A percentile compares a stretch with the other conserved stretches of the same genome.
Evolutionary conservation across 2,797 vertebrate species (phyloP).

Genomic region (Sitta carolinensis): DNA sequence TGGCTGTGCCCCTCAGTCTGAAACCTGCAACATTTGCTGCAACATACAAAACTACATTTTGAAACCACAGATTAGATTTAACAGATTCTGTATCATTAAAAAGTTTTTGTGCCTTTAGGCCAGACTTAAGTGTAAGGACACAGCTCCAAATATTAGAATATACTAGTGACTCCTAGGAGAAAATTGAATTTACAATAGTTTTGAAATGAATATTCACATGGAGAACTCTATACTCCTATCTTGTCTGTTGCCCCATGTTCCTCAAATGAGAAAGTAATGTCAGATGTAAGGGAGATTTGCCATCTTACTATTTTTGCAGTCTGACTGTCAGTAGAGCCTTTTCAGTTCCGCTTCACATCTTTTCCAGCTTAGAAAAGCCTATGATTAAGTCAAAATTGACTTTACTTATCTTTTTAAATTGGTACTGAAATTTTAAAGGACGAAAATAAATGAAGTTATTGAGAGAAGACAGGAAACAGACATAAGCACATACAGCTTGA

Average conservation of each 20-base stretch:
- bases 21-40: background rate
- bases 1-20: background rate
- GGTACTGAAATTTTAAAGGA: background rate
- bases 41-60: background rate
- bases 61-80: background rate
- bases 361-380: background rate
- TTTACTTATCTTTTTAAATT: background rate
- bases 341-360: background rate
- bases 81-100: background rate
- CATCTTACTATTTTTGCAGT: background rate
- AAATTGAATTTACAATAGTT: background rate
- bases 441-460: background rate
- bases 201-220: background rate
- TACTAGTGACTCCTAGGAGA: background rate
- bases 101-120: background rate
- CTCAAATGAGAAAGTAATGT: background rate
- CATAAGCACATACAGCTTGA: background rate
- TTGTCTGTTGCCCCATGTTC: background rate
- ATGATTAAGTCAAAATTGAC: background rate
- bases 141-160: background rate
- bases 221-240: background rate
- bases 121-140: background rate
- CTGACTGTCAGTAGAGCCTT: background rate
- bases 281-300: background rate
- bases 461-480: background rate